Base-by-base conservation (phyloP, 2,888 invertebrate species). In the Drosophila demipolita region DNA sequence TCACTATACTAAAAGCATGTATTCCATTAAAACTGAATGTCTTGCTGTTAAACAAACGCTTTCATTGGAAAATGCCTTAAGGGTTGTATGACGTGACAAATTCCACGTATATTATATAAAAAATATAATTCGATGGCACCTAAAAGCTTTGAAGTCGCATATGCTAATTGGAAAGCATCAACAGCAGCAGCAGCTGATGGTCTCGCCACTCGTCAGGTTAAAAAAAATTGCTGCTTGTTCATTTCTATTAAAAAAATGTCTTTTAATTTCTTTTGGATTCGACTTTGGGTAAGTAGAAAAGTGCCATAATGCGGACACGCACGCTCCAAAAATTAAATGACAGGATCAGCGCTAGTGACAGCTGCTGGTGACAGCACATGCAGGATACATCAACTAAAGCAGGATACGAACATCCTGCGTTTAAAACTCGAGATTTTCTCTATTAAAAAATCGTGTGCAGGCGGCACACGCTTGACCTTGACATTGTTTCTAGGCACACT, bases 381-480 rank as follows among this genome's bases (percentile, higher is more conserved):
- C 71, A n/a, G n/a, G n/a, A n/a, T n/a, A n/a, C n/a, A n/a, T 55
- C 78, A 69, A 55, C 81, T 79, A 77, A 87, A 81, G 86, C 86
- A 86, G 87, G 85, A 85, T 87, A 87, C 85, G 85, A 87, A 87
- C 79, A 86, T 86, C 85, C 86, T 86, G 87, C 81, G 69, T 63
- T 78, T 66, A 68, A 81, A 86, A 73, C 78, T 66, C 71, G 63
- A 88, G 84, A 87, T 87, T 88, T 87, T 82, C 76, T 83, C 84
- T 81, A 87, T 89, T 88, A 89, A 87, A 87, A 88, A 89, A 87
- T 71, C 38, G 57, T 61, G 29, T 20, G 72, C 75, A 68, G 66
- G 57, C 61, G 79, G 81, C 87, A 83, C 85, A 80, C 66, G 85
- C 85, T 87, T 86, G 85, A 86, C 85, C 85, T 86, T 86, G 85